Evolutionary conservation across 2,797 vertebrate genomes (phyloP).

Genomic region (Pygocentrus nattereri): DNA sequence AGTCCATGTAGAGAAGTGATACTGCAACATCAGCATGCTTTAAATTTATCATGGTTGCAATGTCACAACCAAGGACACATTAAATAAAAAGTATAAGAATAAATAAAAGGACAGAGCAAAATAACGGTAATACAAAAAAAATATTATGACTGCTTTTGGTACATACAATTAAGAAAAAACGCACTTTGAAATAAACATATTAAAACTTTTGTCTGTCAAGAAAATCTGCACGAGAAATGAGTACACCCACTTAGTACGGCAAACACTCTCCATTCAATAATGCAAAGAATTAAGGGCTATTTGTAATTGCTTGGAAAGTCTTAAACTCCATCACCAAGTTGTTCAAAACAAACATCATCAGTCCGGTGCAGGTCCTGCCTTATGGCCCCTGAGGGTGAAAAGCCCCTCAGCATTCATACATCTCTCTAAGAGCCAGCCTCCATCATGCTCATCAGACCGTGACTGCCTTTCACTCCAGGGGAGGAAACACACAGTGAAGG

Average conservation of each 20-base stretch:
- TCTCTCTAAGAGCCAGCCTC: conserved; percentile 59
- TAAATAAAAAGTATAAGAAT: neutral
- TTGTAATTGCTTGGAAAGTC: conserved; percentile 37
- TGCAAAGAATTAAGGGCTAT: conserved; percentile 13
- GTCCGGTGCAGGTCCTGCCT: conserved; percentile 42
- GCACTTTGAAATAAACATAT: neutral
- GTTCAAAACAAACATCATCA: conserved; percentile 48
- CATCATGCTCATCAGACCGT: conserved; percentile 74
- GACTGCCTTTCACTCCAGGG: conserved; percentile 68
- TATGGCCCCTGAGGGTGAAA: conserved; percentile 43
- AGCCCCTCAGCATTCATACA: conserved; percentile 54
- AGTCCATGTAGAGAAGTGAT: neutral
- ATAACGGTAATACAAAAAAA: neutral
- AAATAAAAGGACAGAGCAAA: neutral
- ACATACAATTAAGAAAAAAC: neutral
- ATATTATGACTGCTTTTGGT: neutral
- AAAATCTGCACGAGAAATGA: neutral
- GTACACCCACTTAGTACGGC: neutral
- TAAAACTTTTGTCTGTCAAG: neutral
- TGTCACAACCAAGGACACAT: too few species aligned
- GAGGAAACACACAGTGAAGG: conserved; percentile 67
- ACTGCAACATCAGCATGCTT: neutral
- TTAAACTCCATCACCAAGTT: conserved; percentile 22
- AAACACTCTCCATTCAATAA: conserved; percentile 11
- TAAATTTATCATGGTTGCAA: neutral